Conservation (phyloP, 1,140 invertebrate genomes). For the Bilobella aurantiaca region DNA sequence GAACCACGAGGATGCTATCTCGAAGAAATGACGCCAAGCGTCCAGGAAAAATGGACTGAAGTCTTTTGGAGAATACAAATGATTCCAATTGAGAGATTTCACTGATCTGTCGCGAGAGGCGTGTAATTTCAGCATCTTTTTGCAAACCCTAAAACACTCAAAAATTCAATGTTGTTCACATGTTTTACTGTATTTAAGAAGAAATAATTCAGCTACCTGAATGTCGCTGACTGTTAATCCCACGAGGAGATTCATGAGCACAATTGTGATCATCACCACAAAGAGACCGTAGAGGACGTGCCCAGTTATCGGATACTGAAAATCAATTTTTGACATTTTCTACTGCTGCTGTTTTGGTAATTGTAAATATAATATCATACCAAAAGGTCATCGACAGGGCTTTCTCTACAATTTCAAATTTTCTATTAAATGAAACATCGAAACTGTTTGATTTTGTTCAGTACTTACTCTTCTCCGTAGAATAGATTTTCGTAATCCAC, state of each 20-base stretch:
- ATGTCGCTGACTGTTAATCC: slow-evolving; percentile 68
- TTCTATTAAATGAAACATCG: not conserved
- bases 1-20: slow-evolving; percentile 28
- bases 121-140: slow-evolving; percentile 64
- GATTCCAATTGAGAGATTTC: slow-evolving; percentile 34
- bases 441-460: not conserved
- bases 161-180: slow-evolving; percentile 9
- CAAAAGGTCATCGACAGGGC: slow-evolving; percentile 30
- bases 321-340: not conserved
- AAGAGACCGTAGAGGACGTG: slow-evolving; percentile 66
- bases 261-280: slow-evolving; percentile 65
- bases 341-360: not conserved
- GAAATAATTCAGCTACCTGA: slow-evolving; percentile 28
- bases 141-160: slow-evolving; percentile 50
- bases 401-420: slow-evolving; percentile 19
- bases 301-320: slow-evolving; percentile 46
- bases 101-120: slow-evolving; percentile 55
- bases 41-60: slow-evolving; percentile 32
- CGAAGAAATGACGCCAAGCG: slow-evolving; percentile 23
- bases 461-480: slow-evolving; percentile 17
- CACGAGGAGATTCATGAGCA: slow-evolving; percentile 71
- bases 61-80: slow-evolving; percentile 32
- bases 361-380: not conserved
- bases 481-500: slow-evolving; percentile 33
- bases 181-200: slow-evolving; percentile 6